Base-by-base conservation (phyloP, 2,888 invertebrate genomes). In the Acrobasis consociella region DNA sequence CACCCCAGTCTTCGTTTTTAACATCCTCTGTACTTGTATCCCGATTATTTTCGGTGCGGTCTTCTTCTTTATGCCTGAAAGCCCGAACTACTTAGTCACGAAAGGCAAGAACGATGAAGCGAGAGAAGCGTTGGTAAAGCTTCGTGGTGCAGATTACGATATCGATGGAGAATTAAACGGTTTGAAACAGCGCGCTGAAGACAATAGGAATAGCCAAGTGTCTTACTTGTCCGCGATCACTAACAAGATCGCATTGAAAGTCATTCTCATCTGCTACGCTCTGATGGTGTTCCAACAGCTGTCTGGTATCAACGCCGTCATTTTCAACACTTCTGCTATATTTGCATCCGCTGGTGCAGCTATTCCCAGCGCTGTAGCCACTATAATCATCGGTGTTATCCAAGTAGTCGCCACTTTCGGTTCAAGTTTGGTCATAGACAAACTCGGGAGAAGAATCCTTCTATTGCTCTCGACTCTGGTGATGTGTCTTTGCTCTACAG, bases 221-320 rank as follows among this genome's bases (percentile, higher is more conserved):
- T 93, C 96, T 0, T 93, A 96, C 65, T 63, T 75, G 8, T 77
- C 89, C 1, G 93, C 94, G 0, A 93, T 96, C 11, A 91, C 90
- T 1, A 94, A 95, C 60, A 94, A 88, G 68, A 94, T 94, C 0
- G 94, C 96, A 0, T 81, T 94, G 22, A 95, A 94, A 78, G 96
- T 95, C 0, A 85, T 96, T 3, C 64, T 95, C 13, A 96, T 97
- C 64, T 95, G 95, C 68, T 95, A 96, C 77, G 95, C 95, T 3
- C 93, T 98, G 9, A 98, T 98, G 97, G 89, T 97, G 74, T 97
- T 98, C 88, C 98, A 98, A 80, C 98, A 98, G 82, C 90, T 97
- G 63, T 95, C 96, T 65, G 97, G 97, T 49, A 95, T 97, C 60
- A 97, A 97, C 75, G 96, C 96, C 0, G 95, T 97, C 8, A 96